Base-by-base conservation (phyloP, 2,113 vertebrate species). In the Pongo abelii region DNA sequence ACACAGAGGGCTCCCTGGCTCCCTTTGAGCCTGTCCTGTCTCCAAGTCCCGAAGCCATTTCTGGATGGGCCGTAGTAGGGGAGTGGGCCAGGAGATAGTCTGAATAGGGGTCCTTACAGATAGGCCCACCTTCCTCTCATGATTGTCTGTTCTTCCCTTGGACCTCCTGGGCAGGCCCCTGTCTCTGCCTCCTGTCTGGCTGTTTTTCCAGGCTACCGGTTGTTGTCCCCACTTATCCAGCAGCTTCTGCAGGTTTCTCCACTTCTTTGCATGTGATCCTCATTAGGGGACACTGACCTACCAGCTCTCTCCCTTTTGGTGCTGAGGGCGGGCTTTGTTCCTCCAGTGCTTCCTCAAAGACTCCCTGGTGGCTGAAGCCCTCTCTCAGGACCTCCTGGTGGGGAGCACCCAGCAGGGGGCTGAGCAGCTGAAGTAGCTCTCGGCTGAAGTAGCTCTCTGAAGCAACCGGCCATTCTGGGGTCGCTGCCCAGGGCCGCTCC, bases 191-290 rank as follows among this genome's bases (percentile, higher is more conserved):
- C 20, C 90, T 25, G 13, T 17, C 3, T 72, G 48, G 30, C 79
- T 61, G 64, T 40, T 81, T 38, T 40, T 52, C 25, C 20, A 40
- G 84, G 35, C 35, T 52, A 43, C 78, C 4, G 14, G 35, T 14
- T 18, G 52, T 30, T 35, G 64, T n/a, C 16, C 75, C 30, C 13
- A 5, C 57, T 48, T 30, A 46, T 30, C 22, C 38, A 72, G 17
- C 85, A 46, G 48, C 67, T 25, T 38, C 46, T 84, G 8, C 78
- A 9, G 55, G 52, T 17, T n/a, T 52, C 89, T 23, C 32, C 32
- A 8, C 35, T 40, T 32, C n/a, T 38, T 30, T 4, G 5, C 2
- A 3, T 18, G 6, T 2, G 8, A 48, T 14, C 1, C 23, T 17
- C 6, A 4, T 13, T 23, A 25, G 40, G 18, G 17, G 12, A 20